phyloP scores from a whole-genome alignment of 1,140 invertebrate species.

The Drosophila quadrilineata region DNA sequence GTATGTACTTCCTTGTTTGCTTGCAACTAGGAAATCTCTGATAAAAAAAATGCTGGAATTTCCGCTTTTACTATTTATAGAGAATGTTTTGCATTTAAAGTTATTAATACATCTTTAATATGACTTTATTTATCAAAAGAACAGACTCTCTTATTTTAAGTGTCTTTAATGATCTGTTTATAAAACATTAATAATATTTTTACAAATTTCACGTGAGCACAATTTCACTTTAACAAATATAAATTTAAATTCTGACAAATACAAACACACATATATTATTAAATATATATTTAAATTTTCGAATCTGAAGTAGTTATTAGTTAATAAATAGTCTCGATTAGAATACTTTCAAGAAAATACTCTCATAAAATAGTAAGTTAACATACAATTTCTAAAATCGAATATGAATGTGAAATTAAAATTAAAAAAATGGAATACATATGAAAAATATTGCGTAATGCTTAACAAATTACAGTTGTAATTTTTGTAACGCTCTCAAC shows the following conservation, averaged over 20 bases:
- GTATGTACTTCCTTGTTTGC: neutral
- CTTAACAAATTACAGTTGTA: conserved; percentile 28
- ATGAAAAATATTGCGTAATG: conserved; percentile 19
- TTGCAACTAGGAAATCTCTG: neutral
- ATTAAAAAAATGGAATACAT: conserved; percentile 35
- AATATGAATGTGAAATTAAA: conserved; percentile 22
- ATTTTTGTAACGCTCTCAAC: conserved; percentile 19
- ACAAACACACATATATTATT: conserved; percentile 9
- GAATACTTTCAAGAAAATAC: conserved; percentile 41
- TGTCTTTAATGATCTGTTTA: conserved; percentile 55
- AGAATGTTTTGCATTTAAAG: neutral
- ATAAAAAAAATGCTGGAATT: neutral
- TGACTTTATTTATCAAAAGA: conserved; percentile 63
- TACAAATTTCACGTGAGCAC: conserved; percentile 10
- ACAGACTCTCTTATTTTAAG: conserved; percentile 55
- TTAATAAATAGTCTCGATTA: conserved; percentile 34
- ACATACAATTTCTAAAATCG: conserved; percentile 35
- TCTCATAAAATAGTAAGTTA: conserved; percentile 38
- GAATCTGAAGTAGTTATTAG: conserved; percentile 6
- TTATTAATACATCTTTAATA: conserved; percentile 56
- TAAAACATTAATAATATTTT: conserved; percentile 58
- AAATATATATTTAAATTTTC: conserved; percentile 21
- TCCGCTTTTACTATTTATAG: neutral
- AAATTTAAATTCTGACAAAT: conserved; percentile 18
- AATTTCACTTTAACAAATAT: conserved; percentile 11